Evolutionary conservation across 2,113 vertebrate genomes (phyloP).

Genomic region (Arothron firmamentum): DNA sequence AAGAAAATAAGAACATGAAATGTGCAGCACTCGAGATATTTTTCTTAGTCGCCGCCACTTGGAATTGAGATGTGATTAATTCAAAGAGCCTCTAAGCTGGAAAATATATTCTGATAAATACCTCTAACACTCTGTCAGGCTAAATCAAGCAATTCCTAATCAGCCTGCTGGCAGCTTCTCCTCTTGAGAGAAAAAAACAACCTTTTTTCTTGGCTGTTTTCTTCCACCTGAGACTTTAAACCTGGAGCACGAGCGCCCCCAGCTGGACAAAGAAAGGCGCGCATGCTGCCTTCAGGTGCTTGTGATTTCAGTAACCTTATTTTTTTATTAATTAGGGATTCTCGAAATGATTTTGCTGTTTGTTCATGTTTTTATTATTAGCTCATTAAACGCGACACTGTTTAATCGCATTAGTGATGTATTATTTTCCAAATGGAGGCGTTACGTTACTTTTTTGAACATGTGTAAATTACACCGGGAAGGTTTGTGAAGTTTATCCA

Average conservation of each 20-base stretch:
- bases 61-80: conserved; percentile 4
- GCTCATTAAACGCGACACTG: no score
- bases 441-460: no score
- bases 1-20: background rate
- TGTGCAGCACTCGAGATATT: conserved; percentile 2
- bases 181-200: background rate
- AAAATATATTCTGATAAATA: conserved; percentile 19
- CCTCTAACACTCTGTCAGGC: conserved; percentile 9
- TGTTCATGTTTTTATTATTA: no score
- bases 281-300: conserved; percentile 19
- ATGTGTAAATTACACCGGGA: no score
- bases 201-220: background rate
- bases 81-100: background rate
- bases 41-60: conserved; percentile 4
- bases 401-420: no score
- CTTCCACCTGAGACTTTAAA: background rate
- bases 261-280: conserved; percentile 10
- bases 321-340: no score
- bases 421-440: no score
- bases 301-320: no score
- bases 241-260: conserved; percentile 45
- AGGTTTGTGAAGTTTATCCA: no score
- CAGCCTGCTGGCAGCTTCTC: conserved; percentile 6
- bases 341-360: background rate
- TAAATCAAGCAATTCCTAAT: conserved; percentile 23